Base-by-base conservation (phyloP, 2,113 vertebrate species). In the Triplophysa rosa region DNA sequence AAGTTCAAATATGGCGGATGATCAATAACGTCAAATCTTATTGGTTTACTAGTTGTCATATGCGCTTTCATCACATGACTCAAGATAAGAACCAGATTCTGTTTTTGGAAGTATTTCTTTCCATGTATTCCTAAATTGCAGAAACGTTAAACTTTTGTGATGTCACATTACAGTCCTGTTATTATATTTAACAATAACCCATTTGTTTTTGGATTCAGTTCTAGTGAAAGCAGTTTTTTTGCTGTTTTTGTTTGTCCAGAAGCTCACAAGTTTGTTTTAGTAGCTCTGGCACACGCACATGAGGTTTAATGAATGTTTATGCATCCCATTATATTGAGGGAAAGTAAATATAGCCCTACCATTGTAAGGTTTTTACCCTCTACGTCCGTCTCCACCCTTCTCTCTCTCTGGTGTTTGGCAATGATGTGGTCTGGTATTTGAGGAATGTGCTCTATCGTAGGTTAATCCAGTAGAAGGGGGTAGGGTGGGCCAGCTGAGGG, bases 381-480 rank as follows among this genome's bases (percentile, higher is more conserved):
- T 83, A 67, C 79, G 63, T 62, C 75, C 58, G 23, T 45, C 42
- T 68, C 33, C 29, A 82, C 52, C 72, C 75, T 63, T n/a, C 24
- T 74, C 42, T 74, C 42, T 56, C 26, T 58, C 61, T 59, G 8
- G 72, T 23, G 56, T 69, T 68, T 82, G 79, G 79, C 78, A 72
- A 72, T 56, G 49, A 67, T 77, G 67, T 78, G 63, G 83, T 77
- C 58, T 85, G 88, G 82, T 84, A 86, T 87, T 74, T 75, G 26
- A 67, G 81, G 83, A 87, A 87, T 83, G 82, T 78, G 73, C 23
- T 7, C 54, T 78, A 70, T 67, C 59, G 33, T 80, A 78, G 75
- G 68, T 67, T 83, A 82, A 82, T 84, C 82, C 73, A 65, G 67
- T 65, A 8, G 42, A 59, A 29, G 80, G 79, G 80, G 70, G 61